Base-by-base conservation (phyloP, 2,797 vertebrate genomes). In the Parotocinclus haroldoi region DNA sequence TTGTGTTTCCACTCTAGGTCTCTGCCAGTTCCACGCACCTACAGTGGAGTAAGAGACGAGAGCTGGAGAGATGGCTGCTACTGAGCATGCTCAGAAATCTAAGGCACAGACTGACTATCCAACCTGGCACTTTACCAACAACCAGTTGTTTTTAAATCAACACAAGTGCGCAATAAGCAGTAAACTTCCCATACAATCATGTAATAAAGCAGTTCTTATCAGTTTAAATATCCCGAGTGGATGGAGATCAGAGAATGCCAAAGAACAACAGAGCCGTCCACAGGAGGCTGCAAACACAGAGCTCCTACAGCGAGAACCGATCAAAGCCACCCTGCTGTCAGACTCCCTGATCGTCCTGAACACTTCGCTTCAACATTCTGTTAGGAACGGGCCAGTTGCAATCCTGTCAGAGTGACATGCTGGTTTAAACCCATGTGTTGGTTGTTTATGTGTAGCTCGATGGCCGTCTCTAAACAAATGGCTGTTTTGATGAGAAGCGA, bases 41-140 rank as follows among this genome's bases (percentile, higher is more conserved):
- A 95, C 40, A 73, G 92, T 52, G 84, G 82, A 18, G 71, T 93
- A 58, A 95, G 93, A 89, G 93, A 94, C 0, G 96, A 98, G 57
- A 99, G 94, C 88, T 98, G 96, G 96, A 96, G 95, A 82, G 97
- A 98, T 76, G 96, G 97, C 81, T 98, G 96, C 86, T 98, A 98
- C 78, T 99, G 90, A 98, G 66, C 75, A 19, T 27, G 81, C 49
- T 74, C 83, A 27, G 71, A 77, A 89, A 88, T 89, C 82, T 87
- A 84, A 87, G 89, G 85, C 89, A 90, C 87, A 88, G 90, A 78
- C 81, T 82, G 89, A 86, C 87, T 87, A 80, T 84, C 83, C 76
- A 83, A 88, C 86, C 82, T 83, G 90, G 92, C 92, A 94, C 92
- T 94, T 94, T 93, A 94, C 89, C 80, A 82, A 89, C 87, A 82